phyloP scores from a whole-genome alignment of 2,113 vertebrate genomes.

The Phyllopteryx taeniolatus region DNA sequence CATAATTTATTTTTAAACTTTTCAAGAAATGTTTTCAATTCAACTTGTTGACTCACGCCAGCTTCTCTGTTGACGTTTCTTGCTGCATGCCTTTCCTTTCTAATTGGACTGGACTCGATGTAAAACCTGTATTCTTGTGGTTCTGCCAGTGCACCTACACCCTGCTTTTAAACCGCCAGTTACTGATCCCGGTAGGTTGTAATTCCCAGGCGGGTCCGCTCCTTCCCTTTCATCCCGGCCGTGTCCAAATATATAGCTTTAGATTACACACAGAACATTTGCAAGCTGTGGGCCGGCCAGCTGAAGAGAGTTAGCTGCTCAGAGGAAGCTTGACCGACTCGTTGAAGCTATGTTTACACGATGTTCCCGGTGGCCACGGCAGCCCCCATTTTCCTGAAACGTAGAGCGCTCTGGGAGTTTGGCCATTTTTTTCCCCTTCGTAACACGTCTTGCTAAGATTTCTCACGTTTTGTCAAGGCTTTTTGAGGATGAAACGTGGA shows the following conservation, averaged over 20 bases:
- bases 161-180: constrained; percentile 28
- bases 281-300: constrained; percentile 34
- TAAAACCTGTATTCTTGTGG: not conserved
- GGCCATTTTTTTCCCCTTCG: too few relatives aligned
- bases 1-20: not conserved
- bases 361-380: too few relatives aligned
- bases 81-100: not conserved
- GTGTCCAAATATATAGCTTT: not conserved
- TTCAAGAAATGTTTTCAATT: not conserved
- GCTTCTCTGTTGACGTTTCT: not conserved
- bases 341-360: too few relatives aligned
- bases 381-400: too few relatives aligned
- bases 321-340: too few relatives aligned
- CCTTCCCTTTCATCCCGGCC: not conserved
- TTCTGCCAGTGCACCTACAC: constrained; percentile 27
- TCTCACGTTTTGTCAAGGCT: too few relatives aligned
- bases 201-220: constrained; percentile 20
- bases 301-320: too few relatives aligned
- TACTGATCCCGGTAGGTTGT: not conserved
- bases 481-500: too few relatives aligned
- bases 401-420: too few relatives aligned
- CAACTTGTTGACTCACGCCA: too few relatives aligned
- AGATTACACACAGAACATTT: constrained; percentile 1
- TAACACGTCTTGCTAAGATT: too few relatives aligned
- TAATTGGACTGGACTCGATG: not conserved